These are phyloP conservation scores for Zoanthus gigantus DNA, from an alignment of 92 coral and sea anemone genomes.

Conservation along the genomic window DNA sequence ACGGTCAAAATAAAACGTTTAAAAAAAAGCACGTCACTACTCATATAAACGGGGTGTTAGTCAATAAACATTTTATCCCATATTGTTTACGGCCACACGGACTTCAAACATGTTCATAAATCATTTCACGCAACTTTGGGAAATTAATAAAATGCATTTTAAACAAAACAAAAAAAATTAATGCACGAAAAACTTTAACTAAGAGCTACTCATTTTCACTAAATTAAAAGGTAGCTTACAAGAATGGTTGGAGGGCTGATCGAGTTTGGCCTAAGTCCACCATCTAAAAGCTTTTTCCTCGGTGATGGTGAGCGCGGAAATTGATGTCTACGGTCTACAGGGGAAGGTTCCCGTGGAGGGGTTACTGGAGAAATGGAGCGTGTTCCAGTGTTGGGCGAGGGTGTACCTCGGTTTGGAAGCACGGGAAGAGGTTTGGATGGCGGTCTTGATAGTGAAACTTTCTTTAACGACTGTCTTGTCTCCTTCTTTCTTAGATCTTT, in stretches of 20 bases:
- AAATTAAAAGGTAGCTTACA: background rate
- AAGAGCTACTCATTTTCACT: background rate
- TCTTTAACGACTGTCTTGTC: slow-evolving; percentile 85
- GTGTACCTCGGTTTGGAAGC: slow-evolving; percentile 53
- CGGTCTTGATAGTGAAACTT: slow-evolving; percentile 58
- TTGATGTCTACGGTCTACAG: slow-evolving; percentile 3
- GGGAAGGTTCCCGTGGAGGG: background rate
- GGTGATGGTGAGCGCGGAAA: slow-evolving; percentile 4
- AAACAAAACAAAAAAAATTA: too few relatives aligned
- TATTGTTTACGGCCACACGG: too few relatives aligned
- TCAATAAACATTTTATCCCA: too few relatives aligned
- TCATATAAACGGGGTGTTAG: too few relatives aligned
- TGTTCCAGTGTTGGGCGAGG: slow-evolving; percentile 53
- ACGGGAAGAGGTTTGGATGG: slow-evolving; percentile 64
- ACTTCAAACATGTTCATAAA: too few relatives aligned
- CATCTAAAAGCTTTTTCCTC: slow-evolving; percentile 7
- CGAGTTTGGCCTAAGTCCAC: slow-evolving; percentile 3
- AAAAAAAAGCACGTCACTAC: too few relatives aligned
- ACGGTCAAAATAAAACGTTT: too few relatives aligned
- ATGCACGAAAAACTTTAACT: too few relatives aligned
- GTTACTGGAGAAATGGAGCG: slow-evolving; percentile 14
- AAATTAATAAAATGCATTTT: too few relatives aligned
- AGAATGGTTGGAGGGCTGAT: slow-evolving; percentile 37
- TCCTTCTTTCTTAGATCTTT: slow-evolving; percentile 84
- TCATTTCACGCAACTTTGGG: too few relatives aligned